A percentile compares a stretch with the other conserved stretches of the same genome.
These are phyloP conservation scores for Aplochiton taeniatus DNA, from an alignment of 2,797 vertebrate genomes.

Conservation along the genomic window DNA sequence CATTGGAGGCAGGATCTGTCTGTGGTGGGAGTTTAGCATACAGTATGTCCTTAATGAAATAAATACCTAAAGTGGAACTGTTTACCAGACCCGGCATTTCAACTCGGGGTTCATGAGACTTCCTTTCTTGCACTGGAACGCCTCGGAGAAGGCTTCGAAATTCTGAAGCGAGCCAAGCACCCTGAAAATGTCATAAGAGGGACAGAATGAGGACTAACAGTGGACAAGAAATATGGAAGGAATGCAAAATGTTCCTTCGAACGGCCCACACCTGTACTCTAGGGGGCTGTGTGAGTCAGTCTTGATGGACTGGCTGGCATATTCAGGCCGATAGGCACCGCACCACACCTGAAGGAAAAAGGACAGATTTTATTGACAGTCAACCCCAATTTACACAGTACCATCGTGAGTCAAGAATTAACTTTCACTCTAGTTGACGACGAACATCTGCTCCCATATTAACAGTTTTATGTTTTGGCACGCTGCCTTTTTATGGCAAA, in stretches of 20 bases:
- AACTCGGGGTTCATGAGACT: conserved; percentile 84
- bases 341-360: conserved; percentile 87
- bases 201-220: background rate
- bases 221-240: too few species aligned
- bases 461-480: background rate
- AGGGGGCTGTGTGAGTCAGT: conserved; percentile 95
- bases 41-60: conserved; percentile 40
- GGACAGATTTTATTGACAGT: background rate
- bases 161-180: conserved; percentile 95
- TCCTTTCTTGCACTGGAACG: conserved; percentile 85
- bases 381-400: background rate
- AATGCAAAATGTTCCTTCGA: background rate
- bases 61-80: conserved; percentile 18
- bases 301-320: conserved; percentile 93
- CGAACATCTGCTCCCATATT: background rate
- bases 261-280: conserved; percentile 86
- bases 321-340: conserved; percentile 93
- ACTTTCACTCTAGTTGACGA: background rate
- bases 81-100: conserved; percentile 93
- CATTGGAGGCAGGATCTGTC: conserved; percentile 44
- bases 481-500: background rate
- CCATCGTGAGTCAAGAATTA: background rate
- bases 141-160: conserved; percentile 90
- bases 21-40: conserved; percentile 31
- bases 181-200: conserved; percentile 64